Base-by-base conservation (phyloP, 2,113 vertebrate genomes). In the Vombatus ursinus region DNA sequence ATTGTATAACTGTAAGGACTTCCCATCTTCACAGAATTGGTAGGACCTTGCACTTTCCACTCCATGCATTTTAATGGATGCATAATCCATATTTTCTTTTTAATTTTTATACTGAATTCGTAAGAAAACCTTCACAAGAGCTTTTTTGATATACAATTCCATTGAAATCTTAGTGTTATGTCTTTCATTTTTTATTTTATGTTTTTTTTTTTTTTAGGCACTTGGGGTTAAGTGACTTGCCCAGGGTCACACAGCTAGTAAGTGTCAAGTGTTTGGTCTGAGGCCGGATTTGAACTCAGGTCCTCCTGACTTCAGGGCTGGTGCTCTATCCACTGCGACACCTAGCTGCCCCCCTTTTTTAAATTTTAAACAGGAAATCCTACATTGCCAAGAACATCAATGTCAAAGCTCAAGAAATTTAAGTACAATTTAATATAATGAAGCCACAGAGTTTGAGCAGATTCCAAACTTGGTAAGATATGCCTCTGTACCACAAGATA, bases 381-480 rank as follows among this genome's bases (percentile, higher is more conserved):
- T 95, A 22, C 44, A 37, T 92, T 96, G 90, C 47, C 26, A 94
- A 68, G 52, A 49, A 49, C 48, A 90, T 90, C 90, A 50, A 90
- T 51, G 84, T 90, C 49, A 93, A 92, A 94, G 95, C n/a, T 90
- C 48, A 92, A 95, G 49, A 92, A 23, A 7, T 84, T 95, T 95
- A 94, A 93, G 52, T 89, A 52, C n/a, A 95, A 51, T 93, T 93
- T 57, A 52, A 52, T 14, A 50, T n/a, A 16, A 89, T 89, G 11
- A 96, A 94, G 24, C 24, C 50, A 50, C 5, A 51, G 19, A 2
- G 11, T 92, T 93, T 19, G 9, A 91, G 54, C 14, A 6, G 19
- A 51, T 61, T 57, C 57, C 68, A 37, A 48, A 52, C 48, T 94
- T 93, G 92, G 6, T 61, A 84, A 94, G 23, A 91, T 8, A 25